Evolutionary conservation across 2,113 vertebrate genomes (phyloP).

Genomic region (Esox niger): DNA sequence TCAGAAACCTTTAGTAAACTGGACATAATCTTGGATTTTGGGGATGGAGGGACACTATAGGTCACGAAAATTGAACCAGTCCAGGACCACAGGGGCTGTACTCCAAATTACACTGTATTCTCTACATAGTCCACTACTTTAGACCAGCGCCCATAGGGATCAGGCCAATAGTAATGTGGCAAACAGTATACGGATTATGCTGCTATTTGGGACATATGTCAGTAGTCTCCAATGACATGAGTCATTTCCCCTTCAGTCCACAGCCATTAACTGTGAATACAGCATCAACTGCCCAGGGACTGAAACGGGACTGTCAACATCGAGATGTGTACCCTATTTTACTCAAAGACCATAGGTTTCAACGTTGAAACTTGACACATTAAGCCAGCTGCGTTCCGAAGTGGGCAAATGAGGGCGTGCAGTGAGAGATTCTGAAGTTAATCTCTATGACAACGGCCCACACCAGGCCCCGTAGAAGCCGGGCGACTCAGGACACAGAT

Average conservation of each 20-base stretch:
- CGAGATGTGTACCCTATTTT: no score
- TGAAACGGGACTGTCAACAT: no score
- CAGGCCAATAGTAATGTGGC: no score
- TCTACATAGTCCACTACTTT: background rate
- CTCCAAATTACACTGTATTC: background rate
- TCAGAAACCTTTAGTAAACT: conserved; percentile 1
- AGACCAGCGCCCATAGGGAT: background rate
- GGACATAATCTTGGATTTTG: background rate
- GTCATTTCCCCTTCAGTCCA: background rate
- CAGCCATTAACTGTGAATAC: no score
- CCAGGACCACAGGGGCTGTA: background rate
- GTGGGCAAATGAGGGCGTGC: no score
- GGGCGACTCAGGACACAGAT: background rate
- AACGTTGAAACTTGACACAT: background rate
- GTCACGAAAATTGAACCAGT: background rate
- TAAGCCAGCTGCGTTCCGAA: no score
- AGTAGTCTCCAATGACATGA: background rate
- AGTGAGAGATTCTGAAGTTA: background rate
- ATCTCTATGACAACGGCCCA: background rate
- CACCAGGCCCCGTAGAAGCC: background rate
- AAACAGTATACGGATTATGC: no score
- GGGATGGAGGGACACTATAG: background rate
- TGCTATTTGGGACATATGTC: no score
- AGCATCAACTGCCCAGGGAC: no score
- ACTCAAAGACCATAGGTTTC: no score